phyloP scores from a whole-genome alignment of 2,797 vertebrate species.

The Rhincodon typus region DNA sequence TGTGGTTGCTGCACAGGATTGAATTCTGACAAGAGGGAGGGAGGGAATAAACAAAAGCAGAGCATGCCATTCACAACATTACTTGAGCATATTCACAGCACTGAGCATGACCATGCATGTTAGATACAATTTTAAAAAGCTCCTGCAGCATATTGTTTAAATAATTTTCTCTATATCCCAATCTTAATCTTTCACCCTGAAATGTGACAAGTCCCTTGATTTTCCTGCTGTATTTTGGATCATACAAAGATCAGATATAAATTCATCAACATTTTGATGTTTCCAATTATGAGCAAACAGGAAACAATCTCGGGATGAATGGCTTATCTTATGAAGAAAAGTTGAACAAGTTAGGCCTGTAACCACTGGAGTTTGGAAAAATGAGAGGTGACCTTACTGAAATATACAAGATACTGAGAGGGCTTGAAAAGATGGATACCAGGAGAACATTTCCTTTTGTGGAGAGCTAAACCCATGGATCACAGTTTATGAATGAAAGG shows the following conservation, averaged over 20 bases:
- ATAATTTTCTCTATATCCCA: background rate
- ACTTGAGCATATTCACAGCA: background rate
- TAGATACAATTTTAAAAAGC: background rate
- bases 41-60: background rate
- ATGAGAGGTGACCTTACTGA: no score
- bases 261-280: background rate
- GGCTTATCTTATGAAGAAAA: no score
- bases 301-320: background rate
- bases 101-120: background rate
- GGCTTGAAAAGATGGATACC: no score
- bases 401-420: no score
- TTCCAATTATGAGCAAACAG: background rate
- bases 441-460: no score
- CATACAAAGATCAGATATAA: background rate
- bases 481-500: no score
- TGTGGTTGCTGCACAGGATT: slow-evolving; percentile 86
- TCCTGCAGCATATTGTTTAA: background rate
- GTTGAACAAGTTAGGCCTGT: no score
- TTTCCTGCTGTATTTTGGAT: no score
- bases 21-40: slow-evolving; percentile 68
- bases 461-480: no score
- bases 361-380: no score
- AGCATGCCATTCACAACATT: background rate
- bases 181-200: background rate
- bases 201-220: background rate